phyloP scores from a whole-genome alignment of 2,797 vertebrate genomes.

The Onychomys arenicola region DNA sequence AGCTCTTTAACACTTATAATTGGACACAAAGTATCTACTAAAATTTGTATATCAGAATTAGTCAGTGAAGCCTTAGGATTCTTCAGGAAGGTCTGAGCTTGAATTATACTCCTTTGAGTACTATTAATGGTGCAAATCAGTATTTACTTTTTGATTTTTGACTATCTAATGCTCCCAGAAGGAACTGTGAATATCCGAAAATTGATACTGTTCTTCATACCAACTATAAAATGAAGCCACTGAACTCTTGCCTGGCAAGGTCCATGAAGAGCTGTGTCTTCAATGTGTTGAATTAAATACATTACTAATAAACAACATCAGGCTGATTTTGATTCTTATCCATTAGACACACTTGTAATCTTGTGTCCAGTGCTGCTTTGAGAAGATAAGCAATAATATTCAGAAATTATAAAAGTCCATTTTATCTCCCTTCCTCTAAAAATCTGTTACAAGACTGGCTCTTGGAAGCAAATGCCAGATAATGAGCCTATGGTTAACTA shows the following conservation, averaged over 20 bases:
- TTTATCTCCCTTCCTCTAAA: conserved; percentile 65
- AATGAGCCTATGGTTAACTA: conserved; percentile 32
- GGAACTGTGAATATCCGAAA: neutral
- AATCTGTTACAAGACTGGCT: conserved; percentile 35
- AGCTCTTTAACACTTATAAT: neutral
- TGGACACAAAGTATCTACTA: neutral
- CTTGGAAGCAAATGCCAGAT: conserved; percentile 69
- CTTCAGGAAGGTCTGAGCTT: neutral
- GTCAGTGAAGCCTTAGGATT: neutral
- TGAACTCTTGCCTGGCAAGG: neutral
- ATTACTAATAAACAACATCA: neutral
- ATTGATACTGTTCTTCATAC: neutral
- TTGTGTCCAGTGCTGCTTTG: neutral
- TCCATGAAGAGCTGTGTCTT: neutral
- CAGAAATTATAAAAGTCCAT: conserved; percentile 21
- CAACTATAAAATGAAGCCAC: conserved; percentile 22
- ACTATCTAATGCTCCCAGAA: neutral
- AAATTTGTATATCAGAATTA: neutral
- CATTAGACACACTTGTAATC: neutral
- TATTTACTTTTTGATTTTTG: neutral
- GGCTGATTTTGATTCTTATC: neutral
- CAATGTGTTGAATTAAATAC: neutral
- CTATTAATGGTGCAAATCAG: neutral
- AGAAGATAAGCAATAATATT: conserved; percentile 38
- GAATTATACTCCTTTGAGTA: neutral